A percentile compares a stretch with the other conserved stretches of the same genome.
These are phyloP conservation scores for Coelogynopora nodosa DNA, from an alignment of 2,888 invertebrate genomes.

Conservation along the genomic window DNA sequence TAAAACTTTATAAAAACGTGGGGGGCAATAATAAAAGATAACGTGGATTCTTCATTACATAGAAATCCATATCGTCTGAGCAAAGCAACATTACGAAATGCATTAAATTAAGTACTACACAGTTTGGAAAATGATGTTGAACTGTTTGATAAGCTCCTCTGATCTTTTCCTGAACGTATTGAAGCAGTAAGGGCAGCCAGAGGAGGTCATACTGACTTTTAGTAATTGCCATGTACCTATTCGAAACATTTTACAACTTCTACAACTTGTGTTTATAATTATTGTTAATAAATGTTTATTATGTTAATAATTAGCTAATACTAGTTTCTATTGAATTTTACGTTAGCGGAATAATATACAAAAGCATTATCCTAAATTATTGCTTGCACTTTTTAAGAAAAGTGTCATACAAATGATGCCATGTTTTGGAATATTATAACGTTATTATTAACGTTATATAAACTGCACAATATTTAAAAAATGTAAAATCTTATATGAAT, in stretches of 20 bases:
- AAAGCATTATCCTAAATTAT: no score
- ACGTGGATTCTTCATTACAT: neutral
- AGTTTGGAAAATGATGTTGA: slow-evolving; percentile 5
- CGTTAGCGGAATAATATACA: no score
- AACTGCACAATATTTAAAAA: no score
- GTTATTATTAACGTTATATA: no score
- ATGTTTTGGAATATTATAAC: no score
- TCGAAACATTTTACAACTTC: neutral
- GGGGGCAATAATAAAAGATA: neutral
- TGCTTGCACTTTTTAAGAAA: no score
- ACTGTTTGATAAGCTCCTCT: slow-evolving; percentile 11
- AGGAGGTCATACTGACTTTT: slow-evolving; percentile 24
- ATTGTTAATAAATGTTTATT: neutral
- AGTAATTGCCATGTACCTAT: neutral
- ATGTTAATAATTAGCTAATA: slow-evolving; percentile 9
- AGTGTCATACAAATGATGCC: no score
- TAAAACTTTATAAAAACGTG: neutral
- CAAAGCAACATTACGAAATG: slow-evolving; percentile 20
- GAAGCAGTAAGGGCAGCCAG: neutral
- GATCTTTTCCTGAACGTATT: neutral
- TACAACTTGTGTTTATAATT: neutral
- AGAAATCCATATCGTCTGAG: neutral
- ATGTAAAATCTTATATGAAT: no score
- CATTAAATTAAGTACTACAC: slow-evolving; percentile 13
- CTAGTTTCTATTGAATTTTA: neutral